Evolutionary conservation across 2,113 vertebrate species (phyloP), one percentile per base, ranked within the genome.

Genomic region (Neodon shergylaensis): DNA sequence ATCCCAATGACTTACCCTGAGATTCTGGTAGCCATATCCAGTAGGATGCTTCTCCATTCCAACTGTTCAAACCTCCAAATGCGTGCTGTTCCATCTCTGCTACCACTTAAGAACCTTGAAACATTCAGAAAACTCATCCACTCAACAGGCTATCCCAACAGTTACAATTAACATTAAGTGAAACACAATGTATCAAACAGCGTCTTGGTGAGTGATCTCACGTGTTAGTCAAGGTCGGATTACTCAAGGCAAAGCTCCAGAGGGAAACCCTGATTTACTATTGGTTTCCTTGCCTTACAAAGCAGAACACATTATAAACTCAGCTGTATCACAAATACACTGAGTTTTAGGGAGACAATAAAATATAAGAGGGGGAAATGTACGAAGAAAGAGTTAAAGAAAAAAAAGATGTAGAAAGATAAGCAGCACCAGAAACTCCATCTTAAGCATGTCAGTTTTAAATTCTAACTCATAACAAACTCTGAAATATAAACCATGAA

Each of bases 71-170:
- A 99, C 78, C 95, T 98, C 99, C 99, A 99, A 96, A 99, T 99
- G 12, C 99, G 98, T 13, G 99, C 99, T 10, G 99, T 99, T 72
- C 99, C 99, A 95, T 99, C 99, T 94, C 99, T 99, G 98, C 99
- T 99, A 90, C 99, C 99, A 96, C 99, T 99, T 94, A 99, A 99
- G 97, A 99, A 99, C 98, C 99, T 99, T 99, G 92, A 97, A 61
- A 96, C 47, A 94, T 85, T 44, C 63, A 96, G 96, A 91, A 97
- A 97, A 7, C 85, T 0, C 5, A 83, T 92, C 88, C 24, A 92
- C 1, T 93, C 74, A 96, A 95, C 9, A 90, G 3, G 58, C 33
- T 36, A 76, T 42, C 33, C 8, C 49, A 92, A 90, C 1, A 24
- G 3, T 52, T 88, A 92, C 6, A 49, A 42, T 73, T 39, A 94